Evolutionary conservation across 2,113 vertebrate genomes (phyloP).

Genomic region (Onychorhynchus coronatus): DNA sequence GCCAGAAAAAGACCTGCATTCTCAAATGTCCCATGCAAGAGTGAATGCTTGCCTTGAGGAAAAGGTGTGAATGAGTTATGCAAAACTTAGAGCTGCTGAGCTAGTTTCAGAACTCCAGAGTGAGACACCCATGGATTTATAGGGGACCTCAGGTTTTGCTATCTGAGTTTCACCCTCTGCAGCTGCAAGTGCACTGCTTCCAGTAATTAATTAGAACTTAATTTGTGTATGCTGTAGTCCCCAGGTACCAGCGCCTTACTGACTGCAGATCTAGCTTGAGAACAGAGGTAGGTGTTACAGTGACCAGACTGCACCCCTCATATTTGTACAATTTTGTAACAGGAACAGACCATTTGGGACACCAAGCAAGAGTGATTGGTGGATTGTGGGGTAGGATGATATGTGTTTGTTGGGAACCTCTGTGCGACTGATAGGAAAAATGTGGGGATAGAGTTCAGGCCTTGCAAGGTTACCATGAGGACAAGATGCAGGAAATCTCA

Average conservation of each 20-base stretch:
- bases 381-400: neutral
- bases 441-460: neutral
- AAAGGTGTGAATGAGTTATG: neutral
- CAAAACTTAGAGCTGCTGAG: neutral
- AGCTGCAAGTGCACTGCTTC: neutral
- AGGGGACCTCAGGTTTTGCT: neutral
- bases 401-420: neutral
- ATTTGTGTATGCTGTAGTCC: neutral
- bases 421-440: neutral
- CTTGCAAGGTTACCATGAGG: neutral
- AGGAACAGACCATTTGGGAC: neutral
- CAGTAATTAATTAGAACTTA: neutral
- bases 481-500: neutral
- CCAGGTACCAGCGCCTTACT: neutral
- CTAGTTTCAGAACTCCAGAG: neutral
- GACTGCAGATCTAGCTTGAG: neutral
- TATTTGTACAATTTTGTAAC: neutral
- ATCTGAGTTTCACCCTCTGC: neutral
- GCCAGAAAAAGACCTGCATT: neutral
- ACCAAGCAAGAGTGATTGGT: neutral
- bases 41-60: neutral
- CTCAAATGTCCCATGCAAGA: neutral
- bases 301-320: neutral
- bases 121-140: rapidly evolving
- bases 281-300: neutral